These are phyloP conservation scores for Poecile atricapillus DNA, from an alignment of 2,113 vertebrate genomes.

Conservation along the genomic window DNA sequence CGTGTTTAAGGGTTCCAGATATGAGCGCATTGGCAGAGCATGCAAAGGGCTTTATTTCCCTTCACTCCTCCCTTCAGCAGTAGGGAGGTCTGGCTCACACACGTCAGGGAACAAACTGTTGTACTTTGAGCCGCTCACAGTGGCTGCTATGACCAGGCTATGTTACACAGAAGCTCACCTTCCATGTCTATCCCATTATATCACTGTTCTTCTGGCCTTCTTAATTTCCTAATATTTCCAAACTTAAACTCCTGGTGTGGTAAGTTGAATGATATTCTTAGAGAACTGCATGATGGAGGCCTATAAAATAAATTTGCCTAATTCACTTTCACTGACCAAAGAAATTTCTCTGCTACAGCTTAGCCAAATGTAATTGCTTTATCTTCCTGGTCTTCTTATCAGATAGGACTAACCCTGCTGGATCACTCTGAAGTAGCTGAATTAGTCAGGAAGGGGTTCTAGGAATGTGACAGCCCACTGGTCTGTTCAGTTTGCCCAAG, in stretches of 20 bases:
- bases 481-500: background rate
- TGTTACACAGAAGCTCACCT: background rate
- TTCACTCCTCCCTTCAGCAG: background rate
- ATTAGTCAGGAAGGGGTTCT: background rate
- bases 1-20: conserved; percentile 29
- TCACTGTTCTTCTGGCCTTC: background rate
- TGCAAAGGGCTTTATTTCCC: background rate
- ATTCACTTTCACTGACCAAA: background rate
- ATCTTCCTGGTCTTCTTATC: background rate
- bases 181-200: background rate
- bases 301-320: background rate
- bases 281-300: background rate
- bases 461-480: background rate
- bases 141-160: background rate
- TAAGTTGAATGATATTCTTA: background rate
- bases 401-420: background rate
- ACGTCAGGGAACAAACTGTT: background rate
- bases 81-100: background rate
- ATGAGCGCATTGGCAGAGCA: accelerated
- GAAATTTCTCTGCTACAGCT: background rate
- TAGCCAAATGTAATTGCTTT: background rate
- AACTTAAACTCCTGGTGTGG: background rate
- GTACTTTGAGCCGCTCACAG: background rate
- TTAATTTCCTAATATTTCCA: background rate
- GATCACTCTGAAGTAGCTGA: background rate